phyloP scores from a whole-genome alignment of 1,140 invertebrate species.

The Ceratosolen solmsi region DNA sequence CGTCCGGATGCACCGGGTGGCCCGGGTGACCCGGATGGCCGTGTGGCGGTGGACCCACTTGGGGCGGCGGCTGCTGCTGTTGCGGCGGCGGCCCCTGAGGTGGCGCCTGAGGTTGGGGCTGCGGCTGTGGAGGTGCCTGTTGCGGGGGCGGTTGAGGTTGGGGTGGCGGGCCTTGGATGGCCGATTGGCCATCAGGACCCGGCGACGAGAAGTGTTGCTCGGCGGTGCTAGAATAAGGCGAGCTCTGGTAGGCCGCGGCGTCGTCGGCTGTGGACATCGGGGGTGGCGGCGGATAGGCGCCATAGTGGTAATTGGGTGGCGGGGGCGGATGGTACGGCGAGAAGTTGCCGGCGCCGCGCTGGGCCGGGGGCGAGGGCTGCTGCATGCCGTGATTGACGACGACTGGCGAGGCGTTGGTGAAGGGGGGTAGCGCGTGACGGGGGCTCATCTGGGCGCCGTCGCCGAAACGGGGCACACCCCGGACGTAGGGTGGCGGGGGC shows the following conservation, averaged over 20 bases:
- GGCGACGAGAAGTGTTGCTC: slow-evolving; percentile 68
- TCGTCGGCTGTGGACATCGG: slow-evolving; percentile 69
- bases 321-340: slow-evolving; percentile 73
- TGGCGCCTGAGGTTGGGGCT: slow-evolving; percentile 47
- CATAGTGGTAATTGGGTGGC: slow-evolving; percentile 72
- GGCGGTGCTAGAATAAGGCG: slow-evolving; percentile 64
- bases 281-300: slow-evolving; percentile 71
- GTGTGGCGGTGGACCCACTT: slow-evolving; percentile 30
- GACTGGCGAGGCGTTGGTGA: slow-evolving; percentile 60
- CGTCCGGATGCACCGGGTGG: slow-evolving; percentile 47
- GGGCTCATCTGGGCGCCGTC: slow-evolving; percentile 62
- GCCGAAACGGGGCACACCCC: slow-evolving; percentile 59
- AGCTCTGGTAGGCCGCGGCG: slow-evolving; percentile 67
- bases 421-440: slow-evolving; percentile 68
- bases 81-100: slow-evolving; percentile 45
- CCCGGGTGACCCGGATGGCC: slow-evolving; percentile 50
- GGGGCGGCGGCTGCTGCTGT: slow-evolving; percentile 43
- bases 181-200: slow-evolving; percentile 63
- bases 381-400: slow-evolving; percentile 57
- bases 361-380: slow-evolving; percentile 68
- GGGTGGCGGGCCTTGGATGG: slow-evolving; percentile 64
- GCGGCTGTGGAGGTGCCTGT: slow-evolving; percentile 47
- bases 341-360: slow-evolving; percentile 67
- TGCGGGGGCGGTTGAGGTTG: slow-evolving; percentile 56
- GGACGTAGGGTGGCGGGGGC: slow-evolving; percentile 66